Base-by-base conservation (phyloP, 2,113 vertebrate species). In the Hoplias malabaricus region DNA sequence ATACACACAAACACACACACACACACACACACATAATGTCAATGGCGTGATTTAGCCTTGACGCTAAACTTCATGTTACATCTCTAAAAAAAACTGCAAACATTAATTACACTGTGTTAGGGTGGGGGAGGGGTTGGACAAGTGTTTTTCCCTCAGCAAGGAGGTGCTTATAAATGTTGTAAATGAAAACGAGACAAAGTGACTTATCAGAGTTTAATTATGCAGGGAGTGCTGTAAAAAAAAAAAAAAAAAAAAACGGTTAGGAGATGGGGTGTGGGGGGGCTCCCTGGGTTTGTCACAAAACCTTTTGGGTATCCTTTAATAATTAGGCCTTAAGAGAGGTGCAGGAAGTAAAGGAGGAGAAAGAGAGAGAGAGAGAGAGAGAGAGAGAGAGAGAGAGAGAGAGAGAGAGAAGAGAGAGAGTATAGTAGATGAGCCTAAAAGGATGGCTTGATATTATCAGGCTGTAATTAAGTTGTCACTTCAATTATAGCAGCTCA, bases 31-130 rank as follows among this genome's bases (percentile, higher is more conserved):
- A 69, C 92, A 94, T 96, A 96, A 98, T 96, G 95, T 94, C 98
- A 98, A 98, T 97, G 94, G 94, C 94, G 94, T 93, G 95, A 96
- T 96, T 96, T 96, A 96, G 97, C 96, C 94, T 94, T 91, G 92
- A 93, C 93, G 94, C 95, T 96, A 98, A 96, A 96, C 95, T 98
- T 95, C 95, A 95, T 96, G 95, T 96, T 96, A 94, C 91, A 94
- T 94, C 95, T 95, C 95, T 91, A 91, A 95, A 95, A 93, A 94
- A 94, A 93, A 97, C n/a, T 94, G 95, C 95, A 96, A 95, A 95
- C 93, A 94, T 92, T 96, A 96, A 98, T 98, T 96, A 97, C 85
- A 87, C 92, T 92, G 93, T 93, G 94, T 95, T 92, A 85, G 91
- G 89, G 92, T 94, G 92, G 90, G 93, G 92, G 91, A 90, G 94